Evolutionary conservation across 1,140 invertebrate species (phyloP).

Genomic region (Nymphalis io): DNA sequence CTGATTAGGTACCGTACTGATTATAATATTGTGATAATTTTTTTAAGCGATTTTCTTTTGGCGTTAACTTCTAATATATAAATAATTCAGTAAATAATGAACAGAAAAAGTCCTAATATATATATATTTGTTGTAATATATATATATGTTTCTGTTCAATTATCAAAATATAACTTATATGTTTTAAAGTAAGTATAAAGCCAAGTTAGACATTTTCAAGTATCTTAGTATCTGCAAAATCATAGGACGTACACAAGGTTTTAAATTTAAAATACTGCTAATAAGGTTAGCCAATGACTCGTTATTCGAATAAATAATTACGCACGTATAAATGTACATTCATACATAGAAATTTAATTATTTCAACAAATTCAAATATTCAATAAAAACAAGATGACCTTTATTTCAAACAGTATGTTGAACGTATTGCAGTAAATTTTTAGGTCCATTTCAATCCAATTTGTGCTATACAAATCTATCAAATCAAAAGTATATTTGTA

Average conservation of each 20-base stretch:
- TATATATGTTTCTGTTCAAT: no score
- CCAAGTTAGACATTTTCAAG: no score
- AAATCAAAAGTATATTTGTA: not conserved
- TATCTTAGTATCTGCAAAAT: no score
- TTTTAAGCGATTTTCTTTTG: not conserved
- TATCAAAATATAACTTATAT: no score
- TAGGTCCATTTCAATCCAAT: constrained; percentile 8
- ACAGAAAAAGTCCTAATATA: no score
- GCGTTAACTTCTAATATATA: not conserved
- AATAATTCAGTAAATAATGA: no score
- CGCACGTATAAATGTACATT: not conserved
- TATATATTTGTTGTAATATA: no score
- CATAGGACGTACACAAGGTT: no score
- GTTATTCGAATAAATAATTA: not conserved
- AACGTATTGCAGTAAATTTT: not conserved
- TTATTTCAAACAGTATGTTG: not conserved
- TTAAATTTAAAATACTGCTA: no score
- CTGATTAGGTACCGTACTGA: constrained; percentile 16
- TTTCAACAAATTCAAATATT: not conserved
- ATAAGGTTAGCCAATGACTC: no score
- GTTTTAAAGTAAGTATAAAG: no score
- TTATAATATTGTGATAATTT: constrained; percentile 21
- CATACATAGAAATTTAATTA: not conserved
- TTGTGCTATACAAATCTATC: not conserved
- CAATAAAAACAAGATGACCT: not conserved